Evolutionary conservation across 2,113 vertebrate genomes (phyloP).

Genomic region (Triplophysa rosa): DNA sequence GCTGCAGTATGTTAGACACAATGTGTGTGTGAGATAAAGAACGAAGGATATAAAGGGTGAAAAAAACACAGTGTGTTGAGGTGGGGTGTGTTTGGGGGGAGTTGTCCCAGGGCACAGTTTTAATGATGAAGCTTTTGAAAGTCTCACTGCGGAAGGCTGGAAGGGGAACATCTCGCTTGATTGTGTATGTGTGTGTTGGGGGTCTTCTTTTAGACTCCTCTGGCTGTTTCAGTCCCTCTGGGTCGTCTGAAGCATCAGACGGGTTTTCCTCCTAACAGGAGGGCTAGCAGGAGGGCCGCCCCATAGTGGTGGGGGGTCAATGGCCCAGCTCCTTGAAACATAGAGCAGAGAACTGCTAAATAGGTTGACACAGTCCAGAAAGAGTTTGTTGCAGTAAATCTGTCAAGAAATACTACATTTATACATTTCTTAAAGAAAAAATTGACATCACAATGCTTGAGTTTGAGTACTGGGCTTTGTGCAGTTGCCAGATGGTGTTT

Average conservation of each 20-base stretch:
- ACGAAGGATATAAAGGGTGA: conserved; percentile 66
- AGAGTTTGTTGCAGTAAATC: neutral
- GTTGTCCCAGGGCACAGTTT: conserved; percentile 66
- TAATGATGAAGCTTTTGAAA: conserved; percentile 60
- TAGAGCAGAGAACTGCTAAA: conserved; percentile 10
- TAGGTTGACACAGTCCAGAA: neutral
- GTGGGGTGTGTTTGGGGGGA: conserved; percentile 41
- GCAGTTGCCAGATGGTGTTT: neutral
- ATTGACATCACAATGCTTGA: neutral
- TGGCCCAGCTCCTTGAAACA: neutral
- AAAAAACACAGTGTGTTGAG: conserved; percentile 12
- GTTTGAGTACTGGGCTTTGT: neutral
- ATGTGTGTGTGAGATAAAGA: conserved; percentile 24
- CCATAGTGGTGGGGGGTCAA: neutral
- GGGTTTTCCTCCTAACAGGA: conserved; percentile 26
- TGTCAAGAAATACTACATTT: neutral
- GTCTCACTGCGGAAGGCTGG: conserved; percentile 56
- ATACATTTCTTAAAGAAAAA: neutral
- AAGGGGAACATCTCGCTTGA: conserved; percentile 50
- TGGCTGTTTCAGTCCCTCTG: conserved; percentile 49
- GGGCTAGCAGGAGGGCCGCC: conserved; percentile 26
- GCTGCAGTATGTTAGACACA: neutral
- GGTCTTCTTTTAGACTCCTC: conserved; percentile 54
- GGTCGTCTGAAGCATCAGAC: conserved; percentile 39
- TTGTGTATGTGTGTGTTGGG: conserved; percentile 44